Base-by-base conservation (phyloP, 2,888 invertebrate genomes). In the Ferrisia virgata region DNA sequence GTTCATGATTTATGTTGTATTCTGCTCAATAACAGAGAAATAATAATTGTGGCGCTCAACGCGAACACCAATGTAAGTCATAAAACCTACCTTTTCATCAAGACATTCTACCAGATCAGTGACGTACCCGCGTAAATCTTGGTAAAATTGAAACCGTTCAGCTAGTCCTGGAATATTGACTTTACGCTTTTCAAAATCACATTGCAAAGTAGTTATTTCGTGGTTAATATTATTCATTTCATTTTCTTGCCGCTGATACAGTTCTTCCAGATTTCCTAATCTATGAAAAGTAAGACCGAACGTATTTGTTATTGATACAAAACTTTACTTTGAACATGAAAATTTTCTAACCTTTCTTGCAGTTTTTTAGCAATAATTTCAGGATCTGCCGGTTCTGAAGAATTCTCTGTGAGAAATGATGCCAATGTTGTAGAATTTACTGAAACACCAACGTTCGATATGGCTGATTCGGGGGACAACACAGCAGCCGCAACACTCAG, bases 41-140 rank as follows among this genome's bases (percentile, higher is more conserved):
- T 47, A 81, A 22, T 33, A 22, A 36, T 36, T 58, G 39, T 36
- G 83, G 39, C 53, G 43, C 11, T 33, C 4, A 13, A 39, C 33
- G 33, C 53, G 81, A 36, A 18, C 81, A 36, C 58, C 0, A 31
- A 83, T 40, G 83, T 40, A 72, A 25, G 47, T 25, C 39, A 85
- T 82, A 85, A 80, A 84, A 87, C 87, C 87, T 87, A 97, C 96
- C 94, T 99, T 99, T 91, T 98, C 97, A 89, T 97, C 96, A 87
- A 98, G 92, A 91, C 98, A 99, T 91, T 99, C 98, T 89, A 98
- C 93, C 89, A 98, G 93, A 92, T 98, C 97, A 87, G 95, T 95
- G 88, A 97, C 93, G 92, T 97, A 99, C 88, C 96, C 96, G 89
- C 96, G 93, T 88, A 96, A 93, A 90, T 97, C 96, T 91, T 99